Evolutionary conservation across 2,113 vertebrate genomes (phyloP), one percentile per base, ranked within the genome.

Genomic region (Lanius ludovicianus): DNA sequence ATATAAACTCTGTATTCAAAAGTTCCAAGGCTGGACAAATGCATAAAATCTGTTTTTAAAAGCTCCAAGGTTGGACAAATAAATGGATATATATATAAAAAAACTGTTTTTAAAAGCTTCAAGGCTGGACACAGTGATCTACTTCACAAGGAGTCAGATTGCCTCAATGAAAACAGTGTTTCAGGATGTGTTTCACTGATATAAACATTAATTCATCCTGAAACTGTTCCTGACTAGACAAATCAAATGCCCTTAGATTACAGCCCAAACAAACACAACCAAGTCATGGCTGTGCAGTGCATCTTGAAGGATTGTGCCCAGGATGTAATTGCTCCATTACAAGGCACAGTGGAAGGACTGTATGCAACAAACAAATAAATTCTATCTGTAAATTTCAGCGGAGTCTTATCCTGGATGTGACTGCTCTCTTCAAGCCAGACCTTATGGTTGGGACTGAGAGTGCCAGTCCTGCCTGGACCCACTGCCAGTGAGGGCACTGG

Each of bases 401-500:
- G 46, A 75, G 19, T 63, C 52, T 56, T 50, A 42, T 25, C 25
- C 1, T 2, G 31, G 30, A 44, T 50, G 10, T 35, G 19, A 55
- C 55, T 33, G 15, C 24, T 74, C 3, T 80, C 55, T 73, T 78
- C 37, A 44, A 84, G 31, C 21, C 50, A 41, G 35, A 42, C 50
- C 16, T 31, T 86, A 46, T 67, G 39, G 22, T 8, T 63, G 49
- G 46, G 27, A 28, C 47, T 62, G 44, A 78, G 28, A 15, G 82
- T 69, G 37, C 21, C 60, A 81, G 84, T 68, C 30, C 30, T 49
- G 30, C n/a, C 60, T 59, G 73, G 64, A 74, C 7, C 20, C 0
- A 0, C 24, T 78, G 37, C 28, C 37, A 76, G 30, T 1, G 7
- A 59, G 49, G 11, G 22, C 41, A 39, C 4, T 3, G 2, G 20